A percentile compares a stretch with the other conserved stretches of the same genome.
Conservation (phyloP, 1,140 invertebrate genomes). For the Pseudoatta argentina region DNA sequence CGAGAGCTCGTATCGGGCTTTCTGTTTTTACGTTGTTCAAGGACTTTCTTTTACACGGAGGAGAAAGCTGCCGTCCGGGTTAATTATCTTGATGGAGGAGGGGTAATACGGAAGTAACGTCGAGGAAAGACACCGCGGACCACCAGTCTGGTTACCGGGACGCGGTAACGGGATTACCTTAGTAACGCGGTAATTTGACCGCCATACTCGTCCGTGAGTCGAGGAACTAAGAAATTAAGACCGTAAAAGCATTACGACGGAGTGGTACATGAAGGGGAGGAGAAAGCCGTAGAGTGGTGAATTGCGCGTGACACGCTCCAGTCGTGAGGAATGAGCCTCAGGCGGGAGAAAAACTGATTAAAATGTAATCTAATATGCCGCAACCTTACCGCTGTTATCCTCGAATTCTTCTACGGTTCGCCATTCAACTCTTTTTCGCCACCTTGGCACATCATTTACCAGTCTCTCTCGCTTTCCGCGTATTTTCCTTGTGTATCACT, state of each 20-base stretch:
- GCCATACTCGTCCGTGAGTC: constrained; percentile 71
- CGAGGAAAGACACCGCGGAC: constrained; percentile 64
- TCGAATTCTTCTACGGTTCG: constrained; percentile 56
- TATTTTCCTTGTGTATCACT: constrained; percentile 50
- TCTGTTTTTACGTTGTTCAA: constrained; percentile 52
- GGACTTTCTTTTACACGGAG: constrained; percentile 16
- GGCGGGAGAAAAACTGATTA: constrained; percentile 71
- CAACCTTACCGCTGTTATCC: constrained; percentile 49
- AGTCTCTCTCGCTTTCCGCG: constrained; percentile 42
- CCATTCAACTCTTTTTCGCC: constrained; percentile 38
- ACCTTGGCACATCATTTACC: constrained; percentile 23
- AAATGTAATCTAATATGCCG: constrained; percentile 77
- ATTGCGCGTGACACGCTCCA: constrained; percentile 55
- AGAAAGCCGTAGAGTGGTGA: constrained; percentile 21
- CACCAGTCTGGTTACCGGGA: constrained; percentile 59
- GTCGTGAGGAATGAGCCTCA: constrained; percentile 43
- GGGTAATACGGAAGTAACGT: constrained; percentile 68
- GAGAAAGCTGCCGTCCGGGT: constrained; percentile 47
- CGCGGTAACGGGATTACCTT: constrained; percentile 72
- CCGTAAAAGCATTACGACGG: constrained; percentile 76
- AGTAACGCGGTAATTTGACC: constrained; percentile 72
- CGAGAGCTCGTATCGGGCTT: constrained; percentile 54
- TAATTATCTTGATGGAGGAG: constrained; percentile 68
- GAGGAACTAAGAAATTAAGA: constrained; percentile 80
- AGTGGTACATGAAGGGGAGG: constrained; percentile 41